phyloP scores from a whole-genome alignment of 2,797 vertebrate genomes.

The Scolopax bukidnonensis region DNA sequence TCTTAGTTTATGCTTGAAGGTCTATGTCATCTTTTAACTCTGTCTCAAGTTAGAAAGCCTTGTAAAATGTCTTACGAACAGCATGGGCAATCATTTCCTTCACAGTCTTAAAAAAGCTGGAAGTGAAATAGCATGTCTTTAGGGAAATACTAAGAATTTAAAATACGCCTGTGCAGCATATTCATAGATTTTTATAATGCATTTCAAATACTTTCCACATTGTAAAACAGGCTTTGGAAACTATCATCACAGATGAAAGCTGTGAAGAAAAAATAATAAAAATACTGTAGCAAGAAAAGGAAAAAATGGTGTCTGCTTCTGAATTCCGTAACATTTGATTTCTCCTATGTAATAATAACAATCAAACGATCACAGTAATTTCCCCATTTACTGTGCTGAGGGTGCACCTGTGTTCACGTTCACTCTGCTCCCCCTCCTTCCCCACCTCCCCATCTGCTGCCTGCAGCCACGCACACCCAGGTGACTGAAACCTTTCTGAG shows the following conservation, averaged over 20 bases:
- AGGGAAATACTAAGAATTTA: constrained; percentile 49
- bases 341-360: constrained; percentile 36
- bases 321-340: constrained; percentile 53
- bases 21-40: not conserved
- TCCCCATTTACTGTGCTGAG: constrained; percentile 39
- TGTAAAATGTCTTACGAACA: not conserved
- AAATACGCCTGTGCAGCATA: constrained; percentile 40
- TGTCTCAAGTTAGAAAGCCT: not conserved
- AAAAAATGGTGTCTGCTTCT: constrained; percentile 35
- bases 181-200: constrained; percentile 56
- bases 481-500: constrained; percentile 47
- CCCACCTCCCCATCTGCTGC: constrained; percentile 47
- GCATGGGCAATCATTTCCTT: not conserved
- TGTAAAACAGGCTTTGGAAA: constrained; percentile 52
- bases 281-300: constrained; percentile 34
- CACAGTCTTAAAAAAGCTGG: constrained; percentile 11
- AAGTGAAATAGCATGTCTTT: constrained; percentile 1
- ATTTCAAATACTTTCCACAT: constrained; percentile 63
- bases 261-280: constrained; percentile 62
- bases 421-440: not conserved
- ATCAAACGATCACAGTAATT: constrained; percentile 38
- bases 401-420: not conserved
- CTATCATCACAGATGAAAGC: constrained; percentile 47
- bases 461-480: constrained; percentile 51
- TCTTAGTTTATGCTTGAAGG: not conserved